These are phyloP conservation scores for Sinelater perroti DNA, from an alignment of 2,888 invertebrate species.

Conservation along the genomic window DNA sequence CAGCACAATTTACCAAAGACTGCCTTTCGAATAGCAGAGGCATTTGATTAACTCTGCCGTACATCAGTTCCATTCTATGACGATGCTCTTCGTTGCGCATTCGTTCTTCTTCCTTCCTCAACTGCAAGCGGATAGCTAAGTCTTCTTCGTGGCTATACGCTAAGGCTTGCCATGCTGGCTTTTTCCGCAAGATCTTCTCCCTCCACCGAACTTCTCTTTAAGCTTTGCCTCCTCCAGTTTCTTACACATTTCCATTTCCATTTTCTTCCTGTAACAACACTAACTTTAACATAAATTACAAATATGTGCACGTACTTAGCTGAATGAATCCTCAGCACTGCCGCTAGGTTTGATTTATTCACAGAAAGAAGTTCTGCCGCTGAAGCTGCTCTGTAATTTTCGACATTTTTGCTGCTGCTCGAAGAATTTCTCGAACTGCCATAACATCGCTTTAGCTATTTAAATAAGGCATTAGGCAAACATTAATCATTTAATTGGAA, in stretches of 20 bases:
- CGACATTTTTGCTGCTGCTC: constrained; percentile 51
- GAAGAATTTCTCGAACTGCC: constrained; percentile 47
- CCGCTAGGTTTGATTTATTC: constrained; percentile 72
- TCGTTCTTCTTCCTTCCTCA: constrained; percentile 73
- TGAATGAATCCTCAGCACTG: constrained; percentile 70
- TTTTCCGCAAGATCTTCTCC: constrained; percentile 68
- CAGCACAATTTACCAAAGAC: constrained; percentile 63
- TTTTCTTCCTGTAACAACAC: constrained; percentile 61
- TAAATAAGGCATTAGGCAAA: neutral
- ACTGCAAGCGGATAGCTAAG: constrained; percentile 71
- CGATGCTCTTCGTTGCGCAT: constrained; percentile 73
- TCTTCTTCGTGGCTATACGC: constrained; percentile 74
- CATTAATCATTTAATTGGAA: too few species aligned
- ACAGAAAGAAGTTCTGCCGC: constrained; percentile 60
- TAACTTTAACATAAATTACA: neutral
- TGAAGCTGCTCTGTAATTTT: constrained; percentile 50
- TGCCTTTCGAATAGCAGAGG: constrained; percentile 77
- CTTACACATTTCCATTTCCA: constrained; percentile 70
- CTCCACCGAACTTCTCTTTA: constrained; percentile 67
- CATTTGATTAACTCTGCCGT: constrained; percentile 73
- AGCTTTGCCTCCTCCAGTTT: constrained; percentile 68
- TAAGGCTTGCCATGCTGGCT: constrained; percentile 76
- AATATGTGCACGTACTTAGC: constrained; percentile 59
- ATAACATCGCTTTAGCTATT: constrained; percentile 33
- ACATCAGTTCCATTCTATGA: constrained; percentile 77